Evolutionary conservation across 2,888 invertebrate species (phyloP).

Genomic region (Shargacucullia verbasci): DNA sequence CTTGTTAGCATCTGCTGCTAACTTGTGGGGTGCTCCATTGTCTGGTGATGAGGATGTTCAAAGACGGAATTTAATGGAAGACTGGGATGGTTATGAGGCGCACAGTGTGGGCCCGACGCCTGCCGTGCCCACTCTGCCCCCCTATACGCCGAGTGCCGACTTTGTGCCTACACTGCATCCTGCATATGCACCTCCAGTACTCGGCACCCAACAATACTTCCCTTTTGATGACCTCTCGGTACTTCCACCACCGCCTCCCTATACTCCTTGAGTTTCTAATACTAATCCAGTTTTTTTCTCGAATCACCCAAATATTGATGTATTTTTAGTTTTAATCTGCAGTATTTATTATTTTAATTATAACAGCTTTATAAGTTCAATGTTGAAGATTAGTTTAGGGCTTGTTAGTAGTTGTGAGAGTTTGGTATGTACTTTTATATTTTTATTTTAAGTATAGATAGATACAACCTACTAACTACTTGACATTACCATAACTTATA

Average conservation of each 20-base stretch:
- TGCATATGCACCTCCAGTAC: conserved; percentile 76
- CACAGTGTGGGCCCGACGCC: conserved; percentile 89
- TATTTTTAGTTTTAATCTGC: conserved; percentile 51
- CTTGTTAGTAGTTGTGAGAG: conserved; percentile 33
- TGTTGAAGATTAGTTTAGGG: conserved; percentile 40
- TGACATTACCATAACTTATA: too few species aligned
- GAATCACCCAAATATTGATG: conserved; percentile 55
- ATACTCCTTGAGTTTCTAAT: conserved; percentile 78
- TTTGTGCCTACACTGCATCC: conserved; percentile 73
- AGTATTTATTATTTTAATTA: conserved; percentile 55
- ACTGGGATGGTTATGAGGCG: conserved; percentile 90
- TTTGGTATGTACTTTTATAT: too few species aligned
- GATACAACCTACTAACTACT: too few species aligned
- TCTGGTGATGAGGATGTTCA: conserved; percentile 83
- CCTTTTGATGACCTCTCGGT: conserved; percentile 85
- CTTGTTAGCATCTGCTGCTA: conserved; percentile 91
- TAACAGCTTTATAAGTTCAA: conserved; percentile 34
- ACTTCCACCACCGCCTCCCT: conserved; percentile 87
- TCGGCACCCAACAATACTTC: conserved; percentile 83
- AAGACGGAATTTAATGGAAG: conserved; percentile 89
- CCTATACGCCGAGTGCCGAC: conserved; percentile 88
- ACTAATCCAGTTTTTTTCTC: conserved; percentile 33
- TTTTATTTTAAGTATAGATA: too few species aligned
- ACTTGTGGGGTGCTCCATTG: conserved; percentile 89
- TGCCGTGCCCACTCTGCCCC: conserved; percentile 88